A percentile compares a stretch with the other conserved stretches of the same genome.
Evolutionary conservation across 2,888 invertebrate genomes (phyloP).

Genomic region (Drosophila buzzatii): DNA sequence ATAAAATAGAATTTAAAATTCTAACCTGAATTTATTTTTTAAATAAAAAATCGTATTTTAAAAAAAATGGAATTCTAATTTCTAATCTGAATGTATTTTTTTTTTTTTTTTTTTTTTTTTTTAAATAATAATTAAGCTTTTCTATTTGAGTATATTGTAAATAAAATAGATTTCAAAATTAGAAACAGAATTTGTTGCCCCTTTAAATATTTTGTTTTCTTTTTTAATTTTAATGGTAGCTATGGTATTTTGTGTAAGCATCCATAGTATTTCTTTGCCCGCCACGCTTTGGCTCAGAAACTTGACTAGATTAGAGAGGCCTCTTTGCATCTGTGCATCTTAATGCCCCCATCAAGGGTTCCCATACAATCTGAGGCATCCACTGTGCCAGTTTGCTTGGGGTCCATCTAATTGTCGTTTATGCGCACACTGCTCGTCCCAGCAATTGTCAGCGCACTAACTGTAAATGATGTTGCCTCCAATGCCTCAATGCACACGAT

Average conservation of each 20-base stretch:
- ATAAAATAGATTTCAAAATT: background rate
- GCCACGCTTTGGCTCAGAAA: background rate
- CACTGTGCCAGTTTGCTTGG: slow-evolving; percentile 36
- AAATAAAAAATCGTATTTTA: no score
- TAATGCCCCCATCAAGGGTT: background rate
- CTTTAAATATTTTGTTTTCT: background rate
- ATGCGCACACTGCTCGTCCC: slow-evolving; percentile 31
- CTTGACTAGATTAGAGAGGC: background rate
- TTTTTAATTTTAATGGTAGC: background rate
- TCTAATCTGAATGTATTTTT: no score
- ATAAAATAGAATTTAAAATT: no score
- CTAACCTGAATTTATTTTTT: no score
- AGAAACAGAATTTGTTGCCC: background rate
- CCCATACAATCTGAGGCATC: background rate
- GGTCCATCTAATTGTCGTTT: slow-evolving; percentile 61
- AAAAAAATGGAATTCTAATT: no score
- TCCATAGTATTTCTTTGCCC: background rate
- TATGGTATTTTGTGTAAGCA: background rate
- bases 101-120: no score
- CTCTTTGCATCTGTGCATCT: no score
- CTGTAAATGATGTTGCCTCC: slow-evolving; percentile 68
- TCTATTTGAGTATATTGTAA: no score
- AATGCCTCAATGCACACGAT: slow-evolving; percentile 56
- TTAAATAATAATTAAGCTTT: no score
- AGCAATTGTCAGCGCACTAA: slow-evolving; percentile 65